Evolutionary conservation across 2,888 invertebrate species (phyloP).

Genomic region (Drosophila nr. medialis): DNA sequence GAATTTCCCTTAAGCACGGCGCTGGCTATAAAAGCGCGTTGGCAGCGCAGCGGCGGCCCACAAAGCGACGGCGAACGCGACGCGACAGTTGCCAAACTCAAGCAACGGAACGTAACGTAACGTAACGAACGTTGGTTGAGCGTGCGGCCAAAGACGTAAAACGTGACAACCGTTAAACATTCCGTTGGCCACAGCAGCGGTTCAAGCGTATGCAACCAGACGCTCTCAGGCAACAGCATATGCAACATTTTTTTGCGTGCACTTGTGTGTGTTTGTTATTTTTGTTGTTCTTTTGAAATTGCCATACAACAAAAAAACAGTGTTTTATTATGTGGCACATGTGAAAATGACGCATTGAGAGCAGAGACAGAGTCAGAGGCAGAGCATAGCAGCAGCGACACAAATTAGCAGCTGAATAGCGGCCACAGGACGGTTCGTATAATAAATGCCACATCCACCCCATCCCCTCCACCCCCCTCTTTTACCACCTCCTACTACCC

Average conservation of each 20-base stretch:
- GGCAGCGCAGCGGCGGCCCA: slow-evolving; percentile 34
- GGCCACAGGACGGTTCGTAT: slow-evolving; percentile 31
- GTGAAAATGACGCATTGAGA: slow-evolving; percentile 27
- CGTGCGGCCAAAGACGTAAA: slow-evolving; percentile 31
- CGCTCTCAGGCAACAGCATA: slow-evolving; percentile 7
- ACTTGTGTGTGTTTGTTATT: slow-evolving; percentile 14
- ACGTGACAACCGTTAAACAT: slow-evolving; percentile 16
- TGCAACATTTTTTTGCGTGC: slow-evolving; percentile 11
- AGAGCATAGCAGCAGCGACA: not conserved
- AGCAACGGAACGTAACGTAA: slow-evolving; percentile 7
- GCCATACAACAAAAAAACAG: slow-evolving; percentile 12
- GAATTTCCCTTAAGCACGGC: slow-evolving; percentile 41
- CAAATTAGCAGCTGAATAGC: not conserved
- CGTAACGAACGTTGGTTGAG: slow-evolving; percentile 3
- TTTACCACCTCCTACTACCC: not conserved
- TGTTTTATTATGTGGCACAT: slow-evolving; percentile 42
- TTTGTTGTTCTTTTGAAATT: slow-evolving; percentile 28
- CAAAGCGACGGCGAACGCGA: slow-evolving; percentile 55
- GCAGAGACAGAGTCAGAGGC: not conserved
- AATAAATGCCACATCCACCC: not conserved
- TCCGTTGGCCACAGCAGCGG: slow-evolving; percentile 19
- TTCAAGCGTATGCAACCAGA: slow-evolving; percentile 18
- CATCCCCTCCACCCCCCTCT: not conserved
- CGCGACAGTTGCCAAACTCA: slow-evolving; percentile 42
- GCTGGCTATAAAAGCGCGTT: slow-evolving; percentile 58